Conservation (phyloP, 2,888 invertebrate genomes). For the Euclidia mi region DNA sequence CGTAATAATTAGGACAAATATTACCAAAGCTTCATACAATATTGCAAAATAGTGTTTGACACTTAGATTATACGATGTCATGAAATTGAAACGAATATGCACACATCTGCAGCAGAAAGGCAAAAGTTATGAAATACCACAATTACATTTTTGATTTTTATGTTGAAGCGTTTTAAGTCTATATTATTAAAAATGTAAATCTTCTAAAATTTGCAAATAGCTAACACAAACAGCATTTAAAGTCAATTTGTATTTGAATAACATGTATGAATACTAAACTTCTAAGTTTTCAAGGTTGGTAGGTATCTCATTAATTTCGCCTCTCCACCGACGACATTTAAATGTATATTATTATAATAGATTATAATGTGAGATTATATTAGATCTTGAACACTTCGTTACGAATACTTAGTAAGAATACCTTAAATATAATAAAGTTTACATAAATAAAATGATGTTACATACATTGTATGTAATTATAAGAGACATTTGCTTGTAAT, state of each 20-base stretch:
- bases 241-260: too few species aligned
- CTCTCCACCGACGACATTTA: conserved; percentile 22
- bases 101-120: neutral
- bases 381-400: conserved; percentile 52
- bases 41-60: conserved; percentile 61
- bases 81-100: conserved; percentile 20
- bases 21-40: conserved; percentile 65
- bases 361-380: conserved; percentile 44
- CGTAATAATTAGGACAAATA: conserved; percentile 67
- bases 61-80: conserved; percentile 37
- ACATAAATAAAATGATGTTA: conserved; percentile 39
- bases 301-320: neutral
- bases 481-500: conserved; percentile 34
- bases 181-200: too few species aligned
- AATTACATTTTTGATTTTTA: too few species aligned
- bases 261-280: too few species aligned
- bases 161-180: too few species aligned
- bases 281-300: too few species aligned
- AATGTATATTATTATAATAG: conserved; percentile 32
- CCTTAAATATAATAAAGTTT: conserved; percentile 36
- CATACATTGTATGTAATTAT: conserved; percentile 53
- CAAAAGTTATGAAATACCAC: neutral
- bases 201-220: too few species aligned
- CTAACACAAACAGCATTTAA: too few species aligned
- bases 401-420: conserved; percentile 47